Evolutionary conservation across 2,113 vertebrate genomes (phyloP).

Genomic region (Myotis yumanensis): DNA sequence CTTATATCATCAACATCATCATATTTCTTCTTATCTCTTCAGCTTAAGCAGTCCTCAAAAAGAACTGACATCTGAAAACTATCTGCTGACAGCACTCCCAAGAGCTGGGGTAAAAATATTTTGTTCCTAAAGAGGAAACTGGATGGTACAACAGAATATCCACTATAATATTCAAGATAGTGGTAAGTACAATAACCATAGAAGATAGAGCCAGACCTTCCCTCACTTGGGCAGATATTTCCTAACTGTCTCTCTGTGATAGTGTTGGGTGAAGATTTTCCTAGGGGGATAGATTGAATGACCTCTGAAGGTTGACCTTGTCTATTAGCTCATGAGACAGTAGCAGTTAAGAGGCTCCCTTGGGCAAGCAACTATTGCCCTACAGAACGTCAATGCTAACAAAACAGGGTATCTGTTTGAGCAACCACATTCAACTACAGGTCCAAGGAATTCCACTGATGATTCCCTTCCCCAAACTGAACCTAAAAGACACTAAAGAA

Average conservation of each 20-base stretch:
- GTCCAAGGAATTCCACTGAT: not conserved
- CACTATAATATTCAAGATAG: not conserved
- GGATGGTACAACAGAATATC: not conserved
- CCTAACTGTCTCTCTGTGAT: not conserved
- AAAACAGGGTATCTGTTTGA: constrained; percentile 36
- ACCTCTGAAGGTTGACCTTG: constrained; percentile 40
- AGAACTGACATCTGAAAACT: not conserved
- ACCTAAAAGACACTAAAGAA: not conserved
- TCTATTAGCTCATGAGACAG: not conserved
- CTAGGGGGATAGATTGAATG: not conserved
- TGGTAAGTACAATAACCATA: not conserved
- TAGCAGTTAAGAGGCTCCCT: not conserved
- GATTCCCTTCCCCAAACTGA: not conserved
- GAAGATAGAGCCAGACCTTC: not conserved
- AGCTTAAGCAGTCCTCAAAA: not conserved
- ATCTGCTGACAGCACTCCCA: not conserved
- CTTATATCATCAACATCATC: not conserved
- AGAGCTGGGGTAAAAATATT: not conserved
- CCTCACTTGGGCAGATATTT: not conserved
- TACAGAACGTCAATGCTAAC: not conserved
- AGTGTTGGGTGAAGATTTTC: not conserved
- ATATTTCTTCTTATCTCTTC: not conserved
- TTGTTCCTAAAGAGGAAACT: not conserved
- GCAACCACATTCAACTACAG: constrained; percentile 6
- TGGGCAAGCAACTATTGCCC: constrained; percentile 34